Conservation (phyloP, 2,888 invertebrate genomes). For the Lasiommata megera region DNA sequence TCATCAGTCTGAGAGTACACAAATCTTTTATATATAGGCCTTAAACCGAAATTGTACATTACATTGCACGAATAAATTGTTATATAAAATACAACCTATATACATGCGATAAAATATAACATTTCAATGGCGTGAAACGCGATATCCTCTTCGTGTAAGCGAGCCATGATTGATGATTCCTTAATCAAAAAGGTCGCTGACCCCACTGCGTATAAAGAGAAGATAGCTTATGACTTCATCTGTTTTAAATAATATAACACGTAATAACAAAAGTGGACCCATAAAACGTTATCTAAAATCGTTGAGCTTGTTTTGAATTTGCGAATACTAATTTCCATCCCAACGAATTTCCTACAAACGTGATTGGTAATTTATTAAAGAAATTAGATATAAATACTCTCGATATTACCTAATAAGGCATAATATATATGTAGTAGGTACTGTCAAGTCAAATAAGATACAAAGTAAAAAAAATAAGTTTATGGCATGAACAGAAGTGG, state of each 20-base stretch:
- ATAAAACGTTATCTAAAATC: conserved; percentile 1
- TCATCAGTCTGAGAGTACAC: not conserved
- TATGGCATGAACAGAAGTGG: not conserved
- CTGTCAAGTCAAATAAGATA: too few relatives aligned
- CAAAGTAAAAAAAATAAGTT: not conserved
- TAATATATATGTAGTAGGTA: too few relatives aligned
- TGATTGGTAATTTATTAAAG: not conserved
- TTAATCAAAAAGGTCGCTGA: conserved; percentile 71
- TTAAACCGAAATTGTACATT: too few relatives aligned
- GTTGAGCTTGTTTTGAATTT: not conserved
- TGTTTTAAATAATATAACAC: conserved; percentile 50
- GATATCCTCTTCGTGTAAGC: conserved; percentile 56
- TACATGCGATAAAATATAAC: conserved; percentile 24
- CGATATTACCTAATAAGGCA: too few relatives aligned
- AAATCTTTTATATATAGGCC: not conserved
- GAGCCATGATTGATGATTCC: conserved; percentile 73
- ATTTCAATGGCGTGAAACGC: conserved; percentile 52
- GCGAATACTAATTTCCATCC: not conserved
- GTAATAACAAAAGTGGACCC: conserved; percentile 36
- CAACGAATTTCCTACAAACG: not conserved
- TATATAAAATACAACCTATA: not conserved
- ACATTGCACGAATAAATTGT: not conserved
- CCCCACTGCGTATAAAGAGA: conserved; percentile 44
- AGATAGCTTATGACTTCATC: conserved; percentile 62
- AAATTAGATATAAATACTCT: not conserved